Evolutionary conservation across 1,140 invertebrate species (phyloP).

Genomic region (Oscheius sp.): DNA sequence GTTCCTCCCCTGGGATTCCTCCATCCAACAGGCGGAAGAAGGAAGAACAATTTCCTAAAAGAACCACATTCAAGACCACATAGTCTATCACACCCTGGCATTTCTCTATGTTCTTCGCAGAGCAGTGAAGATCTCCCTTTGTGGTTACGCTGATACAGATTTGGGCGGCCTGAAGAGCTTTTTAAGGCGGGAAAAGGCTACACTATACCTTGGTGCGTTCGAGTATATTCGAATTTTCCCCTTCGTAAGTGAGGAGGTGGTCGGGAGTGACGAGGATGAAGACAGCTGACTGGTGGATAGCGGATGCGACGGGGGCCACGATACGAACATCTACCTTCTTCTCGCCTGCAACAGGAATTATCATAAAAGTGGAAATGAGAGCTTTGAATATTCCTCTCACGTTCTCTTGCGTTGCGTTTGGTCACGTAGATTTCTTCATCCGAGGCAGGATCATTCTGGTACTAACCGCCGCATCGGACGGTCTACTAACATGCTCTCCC

Average conservation of each 20-base stretch:
- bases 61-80: neutral
- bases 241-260: slow-evolving; percentile 12
- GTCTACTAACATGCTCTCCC: too few species aligned
- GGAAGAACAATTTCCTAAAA: neutral
- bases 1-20: neutral
- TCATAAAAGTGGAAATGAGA: slow-evolving; percentile 6
- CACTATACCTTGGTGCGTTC: slow-evolving; percentile 22
- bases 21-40: slow-evolving; percentile 7
- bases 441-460: too few species aligned
- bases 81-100: neutral
- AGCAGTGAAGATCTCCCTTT: slow-evolving; percentile 9
- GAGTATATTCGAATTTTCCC: slow-evolving; percentile 14
- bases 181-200: neutral
- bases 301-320: neutral
- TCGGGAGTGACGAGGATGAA: slow-evolving; percentile 15
- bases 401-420: too few species aligned
- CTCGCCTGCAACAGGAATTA: slow-evolving; percentile 19
- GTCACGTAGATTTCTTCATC: too few species aligned
- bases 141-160: slow-evolving; percentile 4
- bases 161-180: slow-evolving; percentile 11
- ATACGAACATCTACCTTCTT: slow-evolving; percentile 18
- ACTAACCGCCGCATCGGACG: too few species aligned
- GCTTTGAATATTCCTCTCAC: too few species aligned
- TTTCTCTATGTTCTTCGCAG: neutral
- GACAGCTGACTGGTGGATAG: slow-evolving; percentile 2